These are phyloP conservation scores for Otis tarda DNA, from an alignment of 2,113 vertebrate genomes.

Conservation along the genomic window DNA sequence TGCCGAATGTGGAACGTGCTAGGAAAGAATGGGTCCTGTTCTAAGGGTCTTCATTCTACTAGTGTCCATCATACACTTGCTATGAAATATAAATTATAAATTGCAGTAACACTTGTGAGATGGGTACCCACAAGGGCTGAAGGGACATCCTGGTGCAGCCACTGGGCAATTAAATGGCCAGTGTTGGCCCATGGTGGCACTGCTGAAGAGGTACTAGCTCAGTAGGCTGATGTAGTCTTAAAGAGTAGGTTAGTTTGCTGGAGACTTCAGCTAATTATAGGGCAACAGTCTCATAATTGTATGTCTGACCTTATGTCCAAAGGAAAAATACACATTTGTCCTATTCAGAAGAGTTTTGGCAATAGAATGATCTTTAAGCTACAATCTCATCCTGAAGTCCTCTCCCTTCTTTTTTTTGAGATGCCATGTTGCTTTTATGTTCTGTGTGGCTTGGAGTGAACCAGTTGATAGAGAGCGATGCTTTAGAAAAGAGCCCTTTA, in stretches of 20 bases:
- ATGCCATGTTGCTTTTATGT: not conserved
- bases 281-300: not conserved
- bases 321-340: not conserved
- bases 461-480: not conserved
- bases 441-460: not conserved
- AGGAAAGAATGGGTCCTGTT: not conserved
- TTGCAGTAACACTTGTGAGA: not conserved
- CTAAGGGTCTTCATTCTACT: not conserved
- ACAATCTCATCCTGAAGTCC: not conserved
- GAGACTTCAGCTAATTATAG: not conserved
- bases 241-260: not conserved
- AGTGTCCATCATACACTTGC: not conserved
- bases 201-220: not conserved
- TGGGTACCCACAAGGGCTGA: not conserved
- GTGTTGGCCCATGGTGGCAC: not conserved
- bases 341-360: not conserved
- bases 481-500: conserved; percentile 9
- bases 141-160: not conserved
- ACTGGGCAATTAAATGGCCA: not conserved
- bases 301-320: not conserved
- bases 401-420: not conserved
- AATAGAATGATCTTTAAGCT: not conserved
- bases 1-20: not conserved
- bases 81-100: not conserved
- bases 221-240: not conserved